Evolutionary conservation across 1,140 invertebrate species (phyloP), one percentile per base, ranked within the genome.

Genomic region (Listronotus oregonensis): DNA sequence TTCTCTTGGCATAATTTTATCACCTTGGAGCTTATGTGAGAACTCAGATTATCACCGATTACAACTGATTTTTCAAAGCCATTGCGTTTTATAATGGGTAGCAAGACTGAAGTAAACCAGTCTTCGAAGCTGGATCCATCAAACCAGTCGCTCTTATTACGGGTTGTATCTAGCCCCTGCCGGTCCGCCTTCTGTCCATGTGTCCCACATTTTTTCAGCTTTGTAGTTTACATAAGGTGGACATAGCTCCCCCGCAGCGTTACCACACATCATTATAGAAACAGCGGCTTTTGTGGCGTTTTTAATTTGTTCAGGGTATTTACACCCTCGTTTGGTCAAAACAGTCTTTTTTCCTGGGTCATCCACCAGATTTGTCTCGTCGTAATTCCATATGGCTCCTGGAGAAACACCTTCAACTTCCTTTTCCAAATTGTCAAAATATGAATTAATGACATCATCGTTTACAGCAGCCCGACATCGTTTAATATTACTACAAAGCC

Each of bases 341-440:
- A 46, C 79, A 68, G 15, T 73, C 47, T 73, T 76, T 77, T 51
- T 72, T 73, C n/a, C 54, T 8, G 9, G 44, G 17, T 47, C 44
- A 47, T 47, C 44, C 77, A 77, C 8, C 74, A 76, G 61, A 66
- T 81, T 80, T 8, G 79, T 81, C 65, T 80, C 79, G 66, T 80
- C 79, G 65, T 78, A 80, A 65, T 78, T 79, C 12, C 67, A 37
- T 31, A 71, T 69, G 62, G 68, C 66, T 42, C 8, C 17, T 34
- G 68, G 51, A 14, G 44, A 14, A 14, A 47, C 44, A 9, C 17
- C 44, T 14, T 47, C 7, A n/a, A 21, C 11, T n/a, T 15, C 46
- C 1, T 11, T 18, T 15, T n/a, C 14, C 5, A 49, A 21, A 49
- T 49, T 15, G 11, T 21, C 21, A 54, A 54, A 54, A 31, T 65